These are phyloP conservation scores for Drosophila lutescens DNA, from an alignment of 2,888 invertebrate genomes.

Conservation along the genomic window DNA sequence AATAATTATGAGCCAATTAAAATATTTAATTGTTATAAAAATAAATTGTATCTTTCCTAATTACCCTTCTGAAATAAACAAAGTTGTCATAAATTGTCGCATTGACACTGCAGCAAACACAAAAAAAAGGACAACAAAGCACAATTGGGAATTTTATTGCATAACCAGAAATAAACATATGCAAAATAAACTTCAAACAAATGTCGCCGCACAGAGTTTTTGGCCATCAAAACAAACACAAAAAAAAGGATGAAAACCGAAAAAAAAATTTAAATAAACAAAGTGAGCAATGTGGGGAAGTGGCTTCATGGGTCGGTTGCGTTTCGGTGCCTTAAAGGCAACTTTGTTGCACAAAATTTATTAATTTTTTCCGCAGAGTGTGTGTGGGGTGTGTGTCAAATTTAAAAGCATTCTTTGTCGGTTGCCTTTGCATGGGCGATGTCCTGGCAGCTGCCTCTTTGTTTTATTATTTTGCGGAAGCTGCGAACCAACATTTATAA, in stretches of 20 bases:
- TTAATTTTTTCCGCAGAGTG: conserved; percentile 35
- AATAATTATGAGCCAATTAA: too few species aligned
- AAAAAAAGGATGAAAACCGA: conserved; percentile 6
- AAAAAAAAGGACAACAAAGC: conserved; percentile 5
- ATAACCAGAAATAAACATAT: conserved; percentile 35
- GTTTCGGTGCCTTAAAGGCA: conserved; percentile 43
- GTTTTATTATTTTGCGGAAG: conserved; percentile 76
- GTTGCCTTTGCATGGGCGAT: conserved; percentile 38
- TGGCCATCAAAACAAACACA: conserved; percentile 18
- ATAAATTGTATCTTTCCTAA: neutral
- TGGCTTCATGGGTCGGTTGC: conserved; percentile 35
- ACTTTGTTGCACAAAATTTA: conserved; percentile 45
- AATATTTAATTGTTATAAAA: neutral
- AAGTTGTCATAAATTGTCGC: conserved; percentile 7
- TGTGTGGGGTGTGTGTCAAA: conserved; percentile 25
- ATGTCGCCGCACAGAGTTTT: conserved; percentile 32
- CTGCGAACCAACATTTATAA: conserved; percentile 66
- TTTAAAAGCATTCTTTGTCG: conserved; percentile 52
- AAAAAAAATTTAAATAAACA: conserved; percentile 37
- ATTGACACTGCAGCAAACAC: conserved; percentile 17
- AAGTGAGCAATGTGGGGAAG: conserved; percentile 27
- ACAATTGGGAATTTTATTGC: conserved; percentile 25
- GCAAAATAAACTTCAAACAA: conserved; percentile 50
- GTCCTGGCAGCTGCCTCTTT: conserved; percentile 53
- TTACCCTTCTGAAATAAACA: conserved; percentile 5